phyloP scores from a whole-genome alignment of 2,888 invertebrate species.

The Scaptomyza parva region DNA sequence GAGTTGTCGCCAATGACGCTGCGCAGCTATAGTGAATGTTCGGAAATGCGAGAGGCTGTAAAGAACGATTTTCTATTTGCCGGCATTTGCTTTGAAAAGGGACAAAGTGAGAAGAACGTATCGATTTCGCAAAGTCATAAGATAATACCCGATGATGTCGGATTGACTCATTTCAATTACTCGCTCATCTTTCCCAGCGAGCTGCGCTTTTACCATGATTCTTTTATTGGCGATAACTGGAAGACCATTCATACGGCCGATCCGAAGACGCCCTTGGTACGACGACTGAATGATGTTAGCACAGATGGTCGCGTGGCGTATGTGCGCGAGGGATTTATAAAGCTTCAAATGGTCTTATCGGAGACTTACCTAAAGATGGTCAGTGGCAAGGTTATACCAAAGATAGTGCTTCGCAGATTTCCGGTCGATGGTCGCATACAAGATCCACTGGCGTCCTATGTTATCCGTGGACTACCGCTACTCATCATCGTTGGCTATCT shows the following conservation, averaged over 20 bases:
- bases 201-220: conserved; percentile 45
- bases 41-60: conserved; percentile 29
- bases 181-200: conserved; percentile 70
- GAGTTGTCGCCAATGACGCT: conserved; percentile 24
- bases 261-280: conserved; percentile 8
- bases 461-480: conserved; percentile 89
- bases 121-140: not conserved
- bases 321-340: conserved; percentile 87
- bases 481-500: conserved; percentile 92
- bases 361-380: conserved; percentile 80
- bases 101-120: conserved; percentile 79
- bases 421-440: conserved; percentile 85
- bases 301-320: conserved; percentile 86
- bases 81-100: conserved; percentile 86
- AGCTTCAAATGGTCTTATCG: conserved; percentile 87
- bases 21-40: conserved; percentile 24
- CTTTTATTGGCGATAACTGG: conserved; percentile 62
- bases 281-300: conserved; percentile 38
- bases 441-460: conserved; percentile 88
- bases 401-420: conserved; percentile 60
- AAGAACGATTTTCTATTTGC: conserved; percentile 46
- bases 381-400: conserved; percentile 19
- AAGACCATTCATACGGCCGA: conserved; percentile 58
- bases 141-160: fast-evolving
- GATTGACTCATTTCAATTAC: conserved; percentile 45